A percentile compares a stretch with the other conserved stretches of the same genome.
Conservation (phyloP, 2,113 vertebrate genomes). For the Cinclus mexicanus region DNA sequence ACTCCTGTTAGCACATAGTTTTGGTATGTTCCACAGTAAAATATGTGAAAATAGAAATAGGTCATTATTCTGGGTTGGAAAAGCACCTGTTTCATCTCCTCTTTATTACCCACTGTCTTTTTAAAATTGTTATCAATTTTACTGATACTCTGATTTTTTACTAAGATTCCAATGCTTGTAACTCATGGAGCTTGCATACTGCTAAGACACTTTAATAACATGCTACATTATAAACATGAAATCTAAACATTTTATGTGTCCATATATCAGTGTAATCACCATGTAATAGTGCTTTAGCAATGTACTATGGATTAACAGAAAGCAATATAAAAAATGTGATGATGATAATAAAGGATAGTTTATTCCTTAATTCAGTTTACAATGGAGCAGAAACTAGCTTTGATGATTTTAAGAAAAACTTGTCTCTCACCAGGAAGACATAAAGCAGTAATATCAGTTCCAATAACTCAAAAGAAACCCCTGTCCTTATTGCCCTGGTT, state of each 20-base stretch:
- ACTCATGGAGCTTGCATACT: neutral
- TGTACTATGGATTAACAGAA: neutral
- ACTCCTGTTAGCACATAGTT: neutral
- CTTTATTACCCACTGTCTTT: neutral
- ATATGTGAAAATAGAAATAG: neutral
- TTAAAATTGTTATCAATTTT: neutral
- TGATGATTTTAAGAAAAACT: neutral
- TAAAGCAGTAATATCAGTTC: neutral
- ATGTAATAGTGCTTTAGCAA: neutral
- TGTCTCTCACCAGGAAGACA: neutral
- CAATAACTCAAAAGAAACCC: neutral
- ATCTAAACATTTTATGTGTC: neutral
- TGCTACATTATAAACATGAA: neutral
- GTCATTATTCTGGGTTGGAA: neutral
- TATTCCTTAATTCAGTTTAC: neutral
- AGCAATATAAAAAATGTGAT: neutral
- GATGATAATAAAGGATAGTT: neutral
- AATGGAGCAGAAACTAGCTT: neutral
- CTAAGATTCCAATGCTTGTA: neutral
- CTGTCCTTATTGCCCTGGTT: neutral
- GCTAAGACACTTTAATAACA: neutral
- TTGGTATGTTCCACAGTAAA: neutral
- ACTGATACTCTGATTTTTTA: neutral
- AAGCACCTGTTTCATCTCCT: neutral
- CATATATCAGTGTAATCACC: neutral